These are phyloP conservation scores for Protobothrops flavoviridis DNA, from an alignment of 2,113 vertebrate species.

Conservation along the genomic window DNA sequence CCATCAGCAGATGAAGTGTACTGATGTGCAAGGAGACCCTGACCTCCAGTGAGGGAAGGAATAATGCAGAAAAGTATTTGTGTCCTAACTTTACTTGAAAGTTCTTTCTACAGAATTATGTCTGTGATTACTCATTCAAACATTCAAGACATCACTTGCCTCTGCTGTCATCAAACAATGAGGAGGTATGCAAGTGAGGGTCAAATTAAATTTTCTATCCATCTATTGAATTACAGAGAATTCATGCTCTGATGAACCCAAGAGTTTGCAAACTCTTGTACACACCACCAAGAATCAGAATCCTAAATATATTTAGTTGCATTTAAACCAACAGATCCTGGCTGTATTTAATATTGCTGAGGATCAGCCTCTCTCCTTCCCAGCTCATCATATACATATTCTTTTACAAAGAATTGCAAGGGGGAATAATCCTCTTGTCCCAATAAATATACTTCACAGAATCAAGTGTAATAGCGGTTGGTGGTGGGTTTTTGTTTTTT, in stretches of 20 bases:
- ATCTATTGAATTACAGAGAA: background rate
- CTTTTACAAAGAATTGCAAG: slow-evolving; percentile 6
- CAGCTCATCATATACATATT: slow-evolving; percentile 8
- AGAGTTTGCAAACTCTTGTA: background rate
- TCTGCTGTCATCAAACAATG: background rate
- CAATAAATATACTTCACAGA: slow-evolving; percentile 40
- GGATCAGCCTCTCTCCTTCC: background rate
- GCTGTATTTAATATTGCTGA: background rate
- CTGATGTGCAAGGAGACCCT: background rate
- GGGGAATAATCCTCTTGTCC: slow-evolving; percentile 19
- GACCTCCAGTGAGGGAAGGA: background rate
- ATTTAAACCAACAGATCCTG: background rate
- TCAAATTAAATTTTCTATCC: background rate
- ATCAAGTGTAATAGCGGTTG: slow-evolving; percentile 46
- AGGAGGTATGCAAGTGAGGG: background rate
- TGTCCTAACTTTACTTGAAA: background rate
- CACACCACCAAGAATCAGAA: background rate
- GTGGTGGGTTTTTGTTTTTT: background rate
- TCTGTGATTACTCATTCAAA: background rate
- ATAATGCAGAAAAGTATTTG: background rate
- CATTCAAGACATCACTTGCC: background rate
- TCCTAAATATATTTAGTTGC: background rate
- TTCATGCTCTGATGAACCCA: background rate
- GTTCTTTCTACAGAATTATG: background rate
- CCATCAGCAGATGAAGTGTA: background rate